Base-by-base conservation (phyloP, 2,888 invertebrate genomes). In the Emesis russula region DNA sequence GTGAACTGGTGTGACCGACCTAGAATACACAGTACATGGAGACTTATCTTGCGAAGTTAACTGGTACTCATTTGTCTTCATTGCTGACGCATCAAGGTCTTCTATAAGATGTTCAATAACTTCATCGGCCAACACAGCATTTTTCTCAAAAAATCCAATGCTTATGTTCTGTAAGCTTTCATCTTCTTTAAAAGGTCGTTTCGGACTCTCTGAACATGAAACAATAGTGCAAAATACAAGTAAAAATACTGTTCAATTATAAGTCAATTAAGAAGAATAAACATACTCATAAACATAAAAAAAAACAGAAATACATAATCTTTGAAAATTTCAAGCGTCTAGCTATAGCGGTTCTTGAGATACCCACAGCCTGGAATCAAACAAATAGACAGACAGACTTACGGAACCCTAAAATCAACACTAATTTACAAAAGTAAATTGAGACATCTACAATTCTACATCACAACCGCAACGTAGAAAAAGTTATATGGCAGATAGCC, bases 61-160 rank as follows among this genome's bases (percentile, higher is more conserved):
- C 58, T 58, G 58, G 5, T 58, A 58, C 58, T 58, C 18, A 58
- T 58, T 58, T 58, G 58, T 58, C 18, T 58, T 18, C 9, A 58
- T 58, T 5, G n/a, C 18, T 18, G 58, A 58, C 58, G 18, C 63
- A 18, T 63, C 63, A 18, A 63, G 63, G 5, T 63, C 18, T 18
- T 63, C 18, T 25, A 63, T 63, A 63, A 63, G 63, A 63, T 63
- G 63, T 18, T 63, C 63, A 63, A 63, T 63, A 63, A 63, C 63
- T 63, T 63, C 7, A 63, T 63, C 63, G 18, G 63, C 18, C 63
- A 4, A 63, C 58, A 58, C 18, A 58, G n/a, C 58, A 58, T 58
- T 58, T 58, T 58, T 58, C 58, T 58, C 58, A 18, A 58, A 58
- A 58, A 58, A 58, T 58, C 58, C 18, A 58, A 18, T 18, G 58